Evolutionary conservation across 2,888 invertebrate species (phyloP).

Genomic region (Mantis religiosa): DNA sequence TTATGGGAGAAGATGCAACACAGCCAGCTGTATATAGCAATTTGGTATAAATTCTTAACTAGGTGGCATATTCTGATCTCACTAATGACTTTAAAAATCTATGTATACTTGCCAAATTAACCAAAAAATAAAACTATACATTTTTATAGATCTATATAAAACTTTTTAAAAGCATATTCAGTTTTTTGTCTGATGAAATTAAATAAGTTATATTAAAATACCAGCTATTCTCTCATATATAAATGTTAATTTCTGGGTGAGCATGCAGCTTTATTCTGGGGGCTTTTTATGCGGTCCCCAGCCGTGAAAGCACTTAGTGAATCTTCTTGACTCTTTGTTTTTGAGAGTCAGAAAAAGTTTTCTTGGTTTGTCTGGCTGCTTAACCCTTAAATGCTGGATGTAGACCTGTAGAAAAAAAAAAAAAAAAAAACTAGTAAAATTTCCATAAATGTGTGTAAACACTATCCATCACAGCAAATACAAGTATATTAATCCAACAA

Average conservation of each 20-base stretch:
- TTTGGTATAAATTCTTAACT: background rate
- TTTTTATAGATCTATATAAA: background rate
- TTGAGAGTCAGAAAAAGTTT: conserved; percentile 93
- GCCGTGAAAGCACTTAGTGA: conserved; percentile 98
- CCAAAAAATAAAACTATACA: background rate
- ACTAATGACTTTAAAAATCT: background rate
- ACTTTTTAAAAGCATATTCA: background rate
- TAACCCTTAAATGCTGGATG: conserved; percentile 92
- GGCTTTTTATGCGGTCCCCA: conserved; percentile 89
- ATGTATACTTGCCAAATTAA: background rate
- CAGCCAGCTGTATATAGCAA: no score
- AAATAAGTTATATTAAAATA: background rate
- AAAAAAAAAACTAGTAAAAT: no score
- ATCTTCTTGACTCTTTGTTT: conserved; percentile 90
- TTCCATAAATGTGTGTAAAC: background rate
- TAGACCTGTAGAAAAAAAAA: conserved; percentile 68
- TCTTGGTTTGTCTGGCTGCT: conserved; percentile 85
- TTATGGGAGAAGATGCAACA: no score
- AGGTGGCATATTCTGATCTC: background rate
- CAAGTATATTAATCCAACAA: no score
- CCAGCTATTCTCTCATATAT: background rate
- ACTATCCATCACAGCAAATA: background rate
- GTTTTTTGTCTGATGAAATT: background rate
- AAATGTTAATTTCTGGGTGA: background rate
- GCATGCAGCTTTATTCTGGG: conserved; percentile 55